Conservation (phyloP, 2,888 invertebrate species). For the Syrista parreyssii region DNA sequence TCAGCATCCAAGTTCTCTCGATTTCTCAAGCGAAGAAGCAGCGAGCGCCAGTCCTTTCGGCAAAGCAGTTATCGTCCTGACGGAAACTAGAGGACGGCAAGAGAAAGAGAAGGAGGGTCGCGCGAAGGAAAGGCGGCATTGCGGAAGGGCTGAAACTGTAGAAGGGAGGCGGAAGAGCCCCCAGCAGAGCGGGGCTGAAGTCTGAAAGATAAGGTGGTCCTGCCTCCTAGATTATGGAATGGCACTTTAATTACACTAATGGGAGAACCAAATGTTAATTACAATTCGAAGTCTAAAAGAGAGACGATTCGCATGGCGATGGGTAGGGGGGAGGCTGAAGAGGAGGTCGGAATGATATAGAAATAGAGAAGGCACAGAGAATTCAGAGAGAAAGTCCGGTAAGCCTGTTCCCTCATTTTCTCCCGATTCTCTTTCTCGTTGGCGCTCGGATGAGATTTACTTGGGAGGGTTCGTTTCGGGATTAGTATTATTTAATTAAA, state of each 20-base stretch:
- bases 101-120: conserved; percentile 35
- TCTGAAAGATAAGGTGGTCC: conserved; percentile 65
- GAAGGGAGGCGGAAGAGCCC: conserved; percentile 33
- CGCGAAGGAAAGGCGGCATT: conserved; percentile 30
- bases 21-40: too few relatives aligned
- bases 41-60: conserved; percentile 28
- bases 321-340: conserved; percentile 19
- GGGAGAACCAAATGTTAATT: conserved; percentile 81
- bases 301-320: conserved; percentile 63
- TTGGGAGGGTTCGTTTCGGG: conserved; percentile 51
- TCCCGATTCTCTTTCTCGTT: too few relatives aligned
- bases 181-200: conserved; percentile 55
- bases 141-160: background rate
- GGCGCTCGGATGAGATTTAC: conserved; percentile 41
- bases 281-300: conserved; percentile 76
- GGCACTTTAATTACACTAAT: conserved; percentile 84
- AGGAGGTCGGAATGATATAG: conserved; percentile 5
- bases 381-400: conserved; percentile 9
- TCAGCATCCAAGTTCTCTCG: too few relatives aligned
- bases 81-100: conserved; percentile 47
- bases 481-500: conserved; percentile 66
- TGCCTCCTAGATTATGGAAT: conserved; percentile 72
- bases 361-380: conserved; percentile 20
- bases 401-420: too few relatives aligned
- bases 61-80: conserved; percentile 56